These are phyloP conservation scores for Anthoscopus minutus DNA, from an alignment of 2,113 vertebrate species.

Conservation along the genomic window DNA sequence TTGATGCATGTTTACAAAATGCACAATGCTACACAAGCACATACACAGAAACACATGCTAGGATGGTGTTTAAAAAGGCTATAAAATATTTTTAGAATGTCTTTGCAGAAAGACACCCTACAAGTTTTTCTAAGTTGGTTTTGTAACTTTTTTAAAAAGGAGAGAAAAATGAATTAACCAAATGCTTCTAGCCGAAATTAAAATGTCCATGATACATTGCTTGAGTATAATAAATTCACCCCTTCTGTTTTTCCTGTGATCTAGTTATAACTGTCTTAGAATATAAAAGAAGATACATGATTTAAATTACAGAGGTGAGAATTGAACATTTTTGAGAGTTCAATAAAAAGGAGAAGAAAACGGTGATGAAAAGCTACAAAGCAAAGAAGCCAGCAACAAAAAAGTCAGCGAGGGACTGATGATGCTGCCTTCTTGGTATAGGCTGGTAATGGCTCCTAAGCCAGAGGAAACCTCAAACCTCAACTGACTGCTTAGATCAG, in stretches of 20 bases:
- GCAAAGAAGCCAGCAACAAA: neutral
- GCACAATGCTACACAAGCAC: neutral
- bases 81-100: neutral
- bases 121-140: neutral
- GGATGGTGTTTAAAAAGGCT: neutral
- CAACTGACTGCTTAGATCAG: neutral
- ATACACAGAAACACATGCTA: neutral
- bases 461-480: neutral
- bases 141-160: neutral
- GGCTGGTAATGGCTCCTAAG: neutral
- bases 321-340: neutral
- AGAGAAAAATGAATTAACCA: constrained; percentile 22
- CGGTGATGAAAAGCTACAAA: neutral
- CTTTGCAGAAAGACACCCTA: neutral
- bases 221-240: constrained; percentile 34
- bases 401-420: neutral
- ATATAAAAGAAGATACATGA: neutral
- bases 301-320: constrained; percentile 22
- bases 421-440: neutral
- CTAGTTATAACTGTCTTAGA: constrained; percentile 11
- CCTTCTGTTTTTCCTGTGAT: constrained; percentile 13
- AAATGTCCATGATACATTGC: neutral
- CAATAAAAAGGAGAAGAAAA: neutral
- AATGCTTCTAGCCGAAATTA: constrained; percentile 33
- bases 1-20: constrained; percentile 2